A percentile compares a stretch with the other conserved stretches of the same genome.
Conservation (phyloP, 2,888 invertebrate species). For the Patella caerulea region DNA sequence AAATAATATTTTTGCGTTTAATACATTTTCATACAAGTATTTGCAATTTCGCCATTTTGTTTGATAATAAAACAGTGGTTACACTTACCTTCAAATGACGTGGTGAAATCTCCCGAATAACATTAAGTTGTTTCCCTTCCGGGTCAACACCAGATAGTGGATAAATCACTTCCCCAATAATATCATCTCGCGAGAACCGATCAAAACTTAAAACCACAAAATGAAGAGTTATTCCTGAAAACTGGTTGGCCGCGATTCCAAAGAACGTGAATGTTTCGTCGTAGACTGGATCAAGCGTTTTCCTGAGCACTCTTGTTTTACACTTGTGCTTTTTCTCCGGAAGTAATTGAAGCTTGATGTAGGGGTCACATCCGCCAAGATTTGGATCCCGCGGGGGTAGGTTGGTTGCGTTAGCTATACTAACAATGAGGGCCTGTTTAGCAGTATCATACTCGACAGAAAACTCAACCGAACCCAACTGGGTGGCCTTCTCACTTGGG, state of each 20-base stretch:
- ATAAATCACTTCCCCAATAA: constrained; percentile 96
- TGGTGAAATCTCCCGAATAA: constrained; percentile 88
- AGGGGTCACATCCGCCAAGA: constrained; percentile 91
- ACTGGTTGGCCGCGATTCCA: constrained; percentile 81
- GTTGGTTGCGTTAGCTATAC: constrained; percentile 90
- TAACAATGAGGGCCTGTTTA: constrained; percentile 91
- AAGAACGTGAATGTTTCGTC: constrained; percentile 99
- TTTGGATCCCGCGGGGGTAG: constrained; percentile 86
- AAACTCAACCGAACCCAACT: constrained; percentile 90
- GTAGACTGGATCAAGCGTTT: constrained; percentile 95
- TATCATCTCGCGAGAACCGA: constrained; percentile 97
- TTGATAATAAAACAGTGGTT: not conserved
- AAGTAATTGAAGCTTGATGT: constrained; percentile 95
- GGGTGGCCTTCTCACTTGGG: constrained; percentile 68
- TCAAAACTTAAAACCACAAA: constrained; percentile 79
- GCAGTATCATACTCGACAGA: constrained; percentile 91
- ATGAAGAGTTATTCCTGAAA: constrained; percentile 89
- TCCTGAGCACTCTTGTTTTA: constrained; percentile 94
- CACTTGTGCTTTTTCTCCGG: constrained; percentile 99
- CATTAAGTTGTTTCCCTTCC: constrained; percentile 72
- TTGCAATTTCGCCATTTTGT: too few relatives aligned
- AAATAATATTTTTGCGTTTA: too few relatives aligned
- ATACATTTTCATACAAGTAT: too few relatives aligned
- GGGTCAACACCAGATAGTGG: constrained; percentile 64
- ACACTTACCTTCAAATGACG: constrained; percentile 87